phyloP scores from a whole-genome alignment of 2,888 invertebrate genomes.

The Tenthredo notha region DNA sequence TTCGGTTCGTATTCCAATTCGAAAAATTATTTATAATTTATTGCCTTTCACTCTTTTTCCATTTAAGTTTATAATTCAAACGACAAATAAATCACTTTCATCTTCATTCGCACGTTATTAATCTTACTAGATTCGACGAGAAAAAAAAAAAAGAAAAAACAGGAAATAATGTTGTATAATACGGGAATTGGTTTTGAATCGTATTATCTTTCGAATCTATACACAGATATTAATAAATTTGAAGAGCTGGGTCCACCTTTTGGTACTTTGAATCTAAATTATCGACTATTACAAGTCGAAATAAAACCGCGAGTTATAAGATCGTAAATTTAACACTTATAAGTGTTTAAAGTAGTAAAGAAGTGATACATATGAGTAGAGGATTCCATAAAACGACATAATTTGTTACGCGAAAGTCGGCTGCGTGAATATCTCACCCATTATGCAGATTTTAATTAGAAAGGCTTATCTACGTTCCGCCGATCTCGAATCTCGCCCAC shows the following conservation, averaged over 20 bases:
- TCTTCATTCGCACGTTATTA: conserved; percentile 26
- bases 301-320: background rate
- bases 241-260: background rate
- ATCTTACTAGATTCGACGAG: background rate
- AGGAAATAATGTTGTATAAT: background rate
- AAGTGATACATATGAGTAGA: background rate
- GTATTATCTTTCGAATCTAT: background rate
- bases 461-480: conserved; percentile 49
- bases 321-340: conserved; percentile 3
- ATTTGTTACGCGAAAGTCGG: conserved; percentile 53
- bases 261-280: background rate
- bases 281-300: background rate
- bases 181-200: conserved; percentile 14
- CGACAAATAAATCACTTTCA: conserved; percentile 3
- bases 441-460: conserved; percentile 60
- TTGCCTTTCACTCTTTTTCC: background rate
- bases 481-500: conserved; percentile 35
- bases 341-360: background rate
- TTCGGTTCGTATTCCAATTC: conserved; percentile 19
- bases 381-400: background rate
- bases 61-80: conserved; percentile 60
- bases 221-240: background rate
- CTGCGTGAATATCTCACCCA: conserved; percentile 62
- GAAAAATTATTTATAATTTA: conserved; percentile 30
- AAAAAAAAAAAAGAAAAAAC: too few species aligned